Evolutionary conservation across 2,888 invertebrate species (phyloP).

Genomic region (Gandaritis pyraliata): DNA sequence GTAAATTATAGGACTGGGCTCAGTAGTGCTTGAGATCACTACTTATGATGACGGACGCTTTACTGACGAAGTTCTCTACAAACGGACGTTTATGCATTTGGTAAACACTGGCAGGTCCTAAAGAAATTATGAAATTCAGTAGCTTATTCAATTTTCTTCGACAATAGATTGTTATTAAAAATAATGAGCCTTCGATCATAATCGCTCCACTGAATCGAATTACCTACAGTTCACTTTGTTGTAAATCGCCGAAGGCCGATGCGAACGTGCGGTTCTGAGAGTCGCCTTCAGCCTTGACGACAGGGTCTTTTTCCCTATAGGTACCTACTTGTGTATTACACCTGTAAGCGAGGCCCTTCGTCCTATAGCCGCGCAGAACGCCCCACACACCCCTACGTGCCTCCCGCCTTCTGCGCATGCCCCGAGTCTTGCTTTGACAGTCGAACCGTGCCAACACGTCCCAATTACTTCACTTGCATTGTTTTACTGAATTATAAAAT

Average conservation of each 20-base stretch:
- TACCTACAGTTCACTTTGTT: slow-evolving; percentile 34
- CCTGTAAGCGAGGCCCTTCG: slow-evolving; percentile 60
- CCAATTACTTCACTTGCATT: slow-evolving; percentile 61
- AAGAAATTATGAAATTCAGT: slow-evolving; percentile 5
- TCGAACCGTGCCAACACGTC: slow-evolving; percentile 69
- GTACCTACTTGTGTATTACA: slow-evolving; percentile 42
- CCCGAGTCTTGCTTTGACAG: slow-evolving; percentile 63
- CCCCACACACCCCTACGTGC: slow-evolving; percentile 75
- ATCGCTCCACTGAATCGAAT: slow-evolving; percentile 34
- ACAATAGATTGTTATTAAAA: slow-evolving; percentile 18
- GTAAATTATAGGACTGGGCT: too few relatives aligned
- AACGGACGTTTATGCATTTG: too few relatives aligned
- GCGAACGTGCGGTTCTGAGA: slow-evolving; percentile 55
- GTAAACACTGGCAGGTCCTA: not conserved
- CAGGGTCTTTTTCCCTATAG: slow-evolving; percentile 41
- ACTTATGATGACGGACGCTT: too few relatives aligned
- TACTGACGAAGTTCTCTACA: too few relatives aligned
- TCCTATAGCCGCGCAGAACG: slow-evolving; percentile 68
- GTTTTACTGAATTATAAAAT: slow-evolving; percentile 43
- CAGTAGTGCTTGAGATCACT: too few relatives aligned
- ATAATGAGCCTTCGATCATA: slow-evolving; percentile 35
- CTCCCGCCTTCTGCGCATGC: slow-evolving; percentile 69
- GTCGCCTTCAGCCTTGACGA: slow-evolving; percentile 69
- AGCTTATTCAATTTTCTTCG: slow-evolving; percentile 2
- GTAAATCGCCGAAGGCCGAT: slow-evolving; percentile 45